Percentiles rank a stretch among this genome's conserved stretches.
These are phyloP conservation scores for Cricetomys ansorgei DNA, from an alignment of 2,113 vertebrate genomes.

Conservation along the genomic window DNA sequence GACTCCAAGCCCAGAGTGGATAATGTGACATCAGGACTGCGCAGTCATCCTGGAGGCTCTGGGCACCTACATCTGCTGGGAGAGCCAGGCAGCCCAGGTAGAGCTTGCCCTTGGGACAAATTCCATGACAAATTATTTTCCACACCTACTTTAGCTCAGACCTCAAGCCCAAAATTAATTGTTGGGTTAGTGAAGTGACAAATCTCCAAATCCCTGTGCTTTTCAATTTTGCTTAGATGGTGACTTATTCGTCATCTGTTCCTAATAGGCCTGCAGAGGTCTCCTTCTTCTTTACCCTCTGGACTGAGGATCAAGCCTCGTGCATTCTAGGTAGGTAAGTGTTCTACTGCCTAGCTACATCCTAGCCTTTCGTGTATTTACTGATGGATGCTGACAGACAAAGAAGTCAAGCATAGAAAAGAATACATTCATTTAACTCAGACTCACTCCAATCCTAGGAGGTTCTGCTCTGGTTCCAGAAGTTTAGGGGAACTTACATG, in stretches of 20 bases:
- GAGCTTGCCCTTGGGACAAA: neutral
- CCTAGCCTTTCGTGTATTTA: neutral
- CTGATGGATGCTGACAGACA: neutral
- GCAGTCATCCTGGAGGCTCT: neutral
- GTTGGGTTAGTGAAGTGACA: neutral
- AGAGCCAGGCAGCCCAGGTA: neutral
- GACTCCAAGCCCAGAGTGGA: neutral
- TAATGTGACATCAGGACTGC: neutral
- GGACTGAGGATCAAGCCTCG: neutral
- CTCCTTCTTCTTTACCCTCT: neutral
- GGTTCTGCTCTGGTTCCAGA: neutral
- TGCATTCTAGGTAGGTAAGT: no score
- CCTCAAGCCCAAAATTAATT: neutral
- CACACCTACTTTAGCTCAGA: neutral
- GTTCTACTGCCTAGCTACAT: neutral
- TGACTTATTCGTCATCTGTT: neutral
- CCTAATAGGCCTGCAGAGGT: neutral
- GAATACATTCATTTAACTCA: neutral
- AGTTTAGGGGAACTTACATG: neutral
- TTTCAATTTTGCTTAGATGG: neutral
- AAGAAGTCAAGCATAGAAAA: constrained; percentile 17
- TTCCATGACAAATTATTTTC: neutral
- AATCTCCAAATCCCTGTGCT: neutral
- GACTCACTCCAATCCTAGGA: neutral
- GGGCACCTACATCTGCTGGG: neutral